phyloP scores from a whole-genome alignment of 2,113 vertebrate species.

The Corapipo altera region DNA sequence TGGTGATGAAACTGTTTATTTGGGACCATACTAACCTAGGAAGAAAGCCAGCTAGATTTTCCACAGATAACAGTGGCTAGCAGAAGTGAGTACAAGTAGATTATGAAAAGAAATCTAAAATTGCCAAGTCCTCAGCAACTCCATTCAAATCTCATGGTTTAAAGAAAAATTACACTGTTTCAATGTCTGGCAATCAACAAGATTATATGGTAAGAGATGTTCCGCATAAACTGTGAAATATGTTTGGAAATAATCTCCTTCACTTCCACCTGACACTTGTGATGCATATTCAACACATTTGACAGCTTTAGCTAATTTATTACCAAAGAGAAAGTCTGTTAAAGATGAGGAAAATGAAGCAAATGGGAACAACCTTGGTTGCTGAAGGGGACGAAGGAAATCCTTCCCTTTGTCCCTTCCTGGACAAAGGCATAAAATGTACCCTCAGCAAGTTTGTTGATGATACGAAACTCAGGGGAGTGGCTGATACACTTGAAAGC shows the following conservation, averaged over 20 bases:
- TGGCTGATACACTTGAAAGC: neutral
- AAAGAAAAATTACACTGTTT: conserved; percentile 15
- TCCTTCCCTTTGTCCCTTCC: neutral
- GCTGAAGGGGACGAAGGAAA: neutral
- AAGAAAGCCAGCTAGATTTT: conserved; percentile 17
- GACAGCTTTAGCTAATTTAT: neutral
- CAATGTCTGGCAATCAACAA: conserved; percentile 5
- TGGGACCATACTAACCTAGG: neutral
- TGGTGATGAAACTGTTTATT: neutral
- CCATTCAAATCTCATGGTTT: neutral
- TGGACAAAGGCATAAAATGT: neutral
- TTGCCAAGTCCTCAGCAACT: neutral
- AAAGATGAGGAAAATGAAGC: neutral
- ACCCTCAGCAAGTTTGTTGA: neutral
- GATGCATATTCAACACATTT: neutral
- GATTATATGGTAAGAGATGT: neutral
- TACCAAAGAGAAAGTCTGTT: neutral
- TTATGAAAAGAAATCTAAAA: conserved; percentile 27
- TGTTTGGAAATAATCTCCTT: conserved; percentile 24
- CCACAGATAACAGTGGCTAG: neutral
- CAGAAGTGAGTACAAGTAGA: neutral
- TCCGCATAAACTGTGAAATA: neutral
- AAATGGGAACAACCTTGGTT: neutral
- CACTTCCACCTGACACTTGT: neutral
- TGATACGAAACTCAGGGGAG: rapidly evolving